phyloP scores from a whole-genome alignment of 2,888 invertebrate species.

The Dolomedes plantarius region DNA sequence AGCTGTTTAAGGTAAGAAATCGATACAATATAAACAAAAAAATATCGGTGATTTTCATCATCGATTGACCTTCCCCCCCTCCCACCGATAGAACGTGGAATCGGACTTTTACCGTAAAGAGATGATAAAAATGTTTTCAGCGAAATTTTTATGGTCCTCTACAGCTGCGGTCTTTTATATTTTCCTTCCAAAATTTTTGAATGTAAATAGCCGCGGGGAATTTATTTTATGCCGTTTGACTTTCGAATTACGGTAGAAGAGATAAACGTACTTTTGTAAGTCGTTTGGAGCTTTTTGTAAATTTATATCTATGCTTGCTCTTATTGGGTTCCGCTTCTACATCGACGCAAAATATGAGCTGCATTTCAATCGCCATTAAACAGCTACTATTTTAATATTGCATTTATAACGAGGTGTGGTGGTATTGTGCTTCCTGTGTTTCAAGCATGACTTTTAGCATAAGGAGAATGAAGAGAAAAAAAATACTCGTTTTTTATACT shows the following conservation, averaged over 20 bases:
- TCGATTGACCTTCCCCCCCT: conserved; percentile 35
- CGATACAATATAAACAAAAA: conserved; percentile 51
- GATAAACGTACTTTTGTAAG: neutral
- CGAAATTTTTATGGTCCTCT: neutral
- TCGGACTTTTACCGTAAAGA: neutral
- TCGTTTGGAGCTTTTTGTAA: neutral
- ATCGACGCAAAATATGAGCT: too few relatives aligned
- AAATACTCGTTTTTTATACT: too few relatives aligned
- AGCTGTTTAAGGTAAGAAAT: conserved; percentile 27
- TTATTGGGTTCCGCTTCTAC: too few relatives aligned
- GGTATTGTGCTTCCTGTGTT: too few relatives aligned
- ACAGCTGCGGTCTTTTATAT: neutral
- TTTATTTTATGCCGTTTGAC: conserved; percentile 9
- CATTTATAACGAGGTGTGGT: too few relatives aligned
- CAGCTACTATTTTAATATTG: too few relatives aligned
- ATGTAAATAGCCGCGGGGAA: neutral
- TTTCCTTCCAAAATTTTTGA: neutral
- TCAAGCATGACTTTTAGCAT: too few relatives aligned
- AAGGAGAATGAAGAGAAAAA: too few relatives aligned
- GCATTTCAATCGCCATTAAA: too few relatives aligned
- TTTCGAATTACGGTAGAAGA: neutral
- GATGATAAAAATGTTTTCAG: neutral
- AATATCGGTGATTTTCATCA: conserved; percentile 53
- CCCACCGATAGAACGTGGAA: neutral
- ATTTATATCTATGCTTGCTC: neutral